Conservation (phyloP, 1,140 invertebrate species). For the Rhizoglyphus robini region DNA sequence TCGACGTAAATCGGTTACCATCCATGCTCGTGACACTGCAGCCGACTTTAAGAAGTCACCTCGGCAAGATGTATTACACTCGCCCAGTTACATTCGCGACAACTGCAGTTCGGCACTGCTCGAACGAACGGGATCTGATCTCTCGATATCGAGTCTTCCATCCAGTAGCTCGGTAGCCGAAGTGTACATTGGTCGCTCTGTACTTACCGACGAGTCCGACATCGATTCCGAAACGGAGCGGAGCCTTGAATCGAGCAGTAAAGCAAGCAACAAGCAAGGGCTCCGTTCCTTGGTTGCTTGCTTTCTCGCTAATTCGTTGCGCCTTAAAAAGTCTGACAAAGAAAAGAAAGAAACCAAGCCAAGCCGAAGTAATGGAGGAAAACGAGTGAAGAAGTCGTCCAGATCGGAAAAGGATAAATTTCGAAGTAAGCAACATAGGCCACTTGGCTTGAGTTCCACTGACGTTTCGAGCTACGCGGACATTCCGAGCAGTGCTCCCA, state of each 20-base stretch:
- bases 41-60: neutral
- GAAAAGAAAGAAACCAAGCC: conserved; percentile 2
- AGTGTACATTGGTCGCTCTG: conserved; percentile 22
- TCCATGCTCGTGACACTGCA: neutral
- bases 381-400: neutral
- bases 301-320: conserved; percentile 12
- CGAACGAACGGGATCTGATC: conserved; percentile 11
- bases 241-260: neutral
- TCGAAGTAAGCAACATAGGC: conserved; percentile 12
- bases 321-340: neutral
- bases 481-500: conserved; percentile 10
- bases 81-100: neutral
- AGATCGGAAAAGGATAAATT: conserved; percentile 4
- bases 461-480: neutral
- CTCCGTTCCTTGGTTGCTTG: conserved; percentile 14
- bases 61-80: neutral
- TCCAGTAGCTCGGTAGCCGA: conserved; percentile 21
- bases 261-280: neutral
- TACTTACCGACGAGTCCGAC: conserved; percentile 23
- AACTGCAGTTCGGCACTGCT: conserved; percentile 4
- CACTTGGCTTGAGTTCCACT: conserved; percentile 15
- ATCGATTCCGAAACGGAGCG: conserved; percentile 17
- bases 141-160: conserved; percentile 23
- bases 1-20: conserved; percentile 1
- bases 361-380: neutral